A percentile compares a stretch with the other conserved stretches of the same genome.
These are phyloP conservation scores for Chionoecetes opilio DNA, from an alignment of 1,140 invertebrate genomes.

Conservation along the genomic window DNA sequence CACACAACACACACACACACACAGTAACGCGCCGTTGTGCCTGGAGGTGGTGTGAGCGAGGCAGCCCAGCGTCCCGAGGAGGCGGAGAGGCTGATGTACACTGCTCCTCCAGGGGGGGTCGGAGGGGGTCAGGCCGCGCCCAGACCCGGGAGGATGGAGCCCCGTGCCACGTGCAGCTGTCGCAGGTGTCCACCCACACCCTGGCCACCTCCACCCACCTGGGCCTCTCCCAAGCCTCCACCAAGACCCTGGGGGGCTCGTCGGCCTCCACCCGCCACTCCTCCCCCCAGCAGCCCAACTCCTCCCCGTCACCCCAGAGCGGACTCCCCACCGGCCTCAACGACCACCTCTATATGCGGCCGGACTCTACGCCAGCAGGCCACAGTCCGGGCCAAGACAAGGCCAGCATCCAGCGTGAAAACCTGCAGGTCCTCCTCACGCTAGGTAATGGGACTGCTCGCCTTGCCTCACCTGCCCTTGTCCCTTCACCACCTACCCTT, in stretches of 20 bases:
- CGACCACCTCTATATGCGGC: slow-evolving; percentile 34
- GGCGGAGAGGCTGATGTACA: slow-evolving; percentile 67
- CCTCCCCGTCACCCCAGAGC: slow-evolving; percentile 72
- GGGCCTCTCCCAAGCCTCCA: slow-evolving; percentile 70
- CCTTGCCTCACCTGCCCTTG: too few species aligned
- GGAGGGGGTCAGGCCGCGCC: neutral
- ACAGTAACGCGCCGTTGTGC: neutral
- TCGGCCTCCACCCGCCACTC: slow-evolving; percentile 70
- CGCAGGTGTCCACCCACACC: slow-evolving; percentile 71
- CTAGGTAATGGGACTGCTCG: slow-evolving; percentile 85
- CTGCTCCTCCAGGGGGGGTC: slow-evolving; percentile 37
- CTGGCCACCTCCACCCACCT: slow-evolving; percentile 70
- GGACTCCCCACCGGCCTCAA: slow-evolving; percentile 38
- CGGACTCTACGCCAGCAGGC: neutral
- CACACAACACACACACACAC: slow-evolving; percentile 5
- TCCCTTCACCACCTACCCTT: too few species aligned
- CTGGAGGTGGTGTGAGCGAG: slow-evolving; percentile 39
- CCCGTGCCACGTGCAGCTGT: slow-evolving; percentile 67
- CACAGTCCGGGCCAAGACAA: slow-evolving; percentile 50
- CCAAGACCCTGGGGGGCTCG: slow-evolving; percentile 66
- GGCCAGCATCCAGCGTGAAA: slow-evolving; percentile 82
- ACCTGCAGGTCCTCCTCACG: slow-evolving; percentile 92
- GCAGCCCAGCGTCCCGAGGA: slow-evolving; percentile 65
- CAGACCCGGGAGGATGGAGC: neutral
- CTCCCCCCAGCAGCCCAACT: slow-evolving; percentile 64